Evolutionary conservation across 53 echinoderm and acorn worm species (phyloP), one percentile per base, ranked within the genome.

Genomic region (Echinometra lucunter): DNA sequence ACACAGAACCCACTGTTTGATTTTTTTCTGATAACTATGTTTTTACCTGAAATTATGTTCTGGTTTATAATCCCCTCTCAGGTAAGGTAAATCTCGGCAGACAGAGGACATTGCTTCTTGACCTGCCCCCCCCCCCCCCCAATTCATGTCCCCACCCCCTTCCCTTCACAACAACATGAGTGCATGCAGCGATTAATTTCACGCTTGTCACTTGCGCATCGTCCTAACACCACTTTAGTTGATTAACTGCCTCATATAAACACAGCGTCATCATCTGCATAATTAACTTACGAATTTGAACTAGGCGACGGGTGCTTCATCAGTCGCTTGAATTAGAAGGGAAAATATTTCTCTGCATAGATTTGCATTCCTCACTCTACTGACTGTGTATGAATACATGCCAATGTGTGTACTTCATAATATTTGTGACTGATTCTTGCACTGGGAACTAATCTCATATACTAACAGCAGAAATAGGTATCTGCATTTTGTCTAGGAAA

Each of bases 231-330:
- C 94, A 94, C 94, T 94, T 83, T 94, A 94, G 40, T 94, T 94
- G 94, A 94, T 94, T 94, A 94, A 94, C 94, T 94, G 85, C 94
- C 85, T 83, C 94, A 83, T 60, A 94, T 63, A 94, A 94, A 94
- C 94, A 94, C 44, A 83, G 60, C 94, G 58, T 82, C 94, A 94
- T 94, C 94, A 94, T 94, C 94, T 94, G 94, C 94, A 94, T 94
- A 94, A 94, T 94, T 94, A 94, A 94, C 94, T 94, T 94, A 94
- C 58, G 94, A 94, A 94, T 94, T 94, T 94, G 94, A 94, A 85
- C 94, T 83, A 83, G 94, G 94, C 94, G 85, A 83, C 85, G 66
- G 94, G 42, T 58, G 63, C 94, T 83, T 94, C 63, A 94, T 94
- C 94, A 94, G 83, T 23, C 12, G n/a, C 70, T 66, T 8, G 23